Base-by-base conservation (phyloP, 2,888 invertebrate species). In the Stegana nigrithorax region DNA sequence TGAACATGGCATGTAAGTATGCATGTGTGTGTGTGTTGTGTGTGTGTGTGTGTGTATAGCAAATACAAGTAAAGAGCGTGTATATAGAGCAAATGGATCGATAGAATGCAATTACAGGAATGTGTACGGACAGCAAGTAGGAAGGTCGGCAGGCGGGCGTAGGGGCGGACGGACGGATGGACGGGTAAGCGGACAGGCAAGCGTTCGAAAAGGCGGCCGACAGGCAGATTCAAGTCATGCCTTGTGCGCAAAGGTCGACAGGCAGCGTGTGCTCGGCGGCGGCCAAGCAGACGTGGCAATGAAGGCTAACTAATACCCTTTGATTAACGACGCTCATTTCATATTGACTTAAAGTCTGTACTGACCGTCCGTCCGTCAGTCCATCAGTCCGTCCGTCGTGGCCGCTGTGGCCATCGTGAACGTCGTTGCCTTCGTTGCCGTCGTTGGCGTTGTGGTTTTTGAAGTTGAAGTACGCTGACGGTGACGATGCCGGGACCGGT, bases 21-120 rank as follows among this genome's bases (percentile, higher is more conserved):
- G n/a, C n/a, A n/a, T n/a, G n/a, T 64, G 64, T 63, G 60, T 53
- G 56, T 57, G 66, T 62, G 74, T 60, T 74, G 72, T 75, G 47
- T 23, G 27, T 21, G 14, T 53, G 32, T 32, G n/a, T 32, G 6
- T n/a, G n/a, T 44, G 19, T 8, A 6, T 19, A 44, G 44, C 14
- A 44, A 10, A 4, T 8, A n/a, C 32, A 32, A 32, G 21, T 10
- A 19, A 44, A 6, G 27, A 32, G 69, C 76, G n/a, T n/a, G n/a
- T n/a, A n/a, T n/a, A n/a, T n/a, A n/a, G n/a, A n/a, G n/a, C 57
- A 29, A 65, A 64, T 67, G 73, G 78, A 79, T 79, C 81, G 79
- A 79, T 79, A 75, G 70, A 79, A 77, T 79, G 78, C 78, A 80
- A 79, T 79, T 79, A 80, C 75, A 75, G 75, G 75, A 78, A 76